Conservation (phyloP, 2,888 invertebrate genomes). For the Gerris lacustris region DNA sequence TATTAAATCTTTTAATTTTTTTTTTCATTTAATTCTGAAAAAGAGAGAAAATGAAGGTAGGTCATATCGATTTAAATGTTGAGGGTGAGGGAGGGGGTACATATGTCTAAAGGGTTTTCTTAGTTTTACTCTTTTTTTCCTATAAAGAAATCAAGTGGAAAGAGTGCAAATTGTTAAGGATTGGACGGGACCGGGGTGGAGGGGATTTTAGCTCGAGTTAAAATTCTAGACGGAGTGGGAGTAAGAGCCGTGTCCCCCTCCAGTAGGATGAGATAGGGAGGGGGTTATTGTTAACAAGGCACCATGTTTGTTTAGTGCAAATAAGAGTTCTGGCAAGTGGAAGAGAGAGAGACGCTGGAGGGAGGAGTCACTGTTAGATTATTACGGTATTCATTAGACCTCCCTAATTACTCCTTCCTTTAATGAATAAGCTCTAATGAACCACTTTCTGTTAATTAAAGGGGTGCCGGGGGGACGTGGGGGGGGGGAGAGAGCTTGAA, state of each 20-base stretch:
- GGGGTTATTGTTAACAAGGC: slow-evolving; percentile 9
- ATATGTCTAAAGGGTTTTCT: too few relatives aligned
- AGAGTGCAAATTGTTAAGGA: neutral
- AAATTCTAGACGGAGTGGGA: neutral
- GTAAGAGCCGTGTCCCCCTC: neutral
- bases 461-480: slow-evolving; percentile 45
- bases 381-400: slow-evolving; percentile 71
- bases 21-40: too few relatives aligned
- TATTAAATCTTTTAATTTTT: too few relatives aligned
- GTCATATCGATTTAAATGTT: too few relatives aligned
- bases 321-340: slow-evolving; percentile 19
- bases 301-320: slow-evolving; percentile 26
- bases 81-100: too few relatives aligned
- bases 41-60: too few relatives aligned
- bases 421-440: slow-evolving; percentile 84
- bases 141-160: slow-evolving; percentile 1
- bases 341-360: slow-evolving; percentile 6
- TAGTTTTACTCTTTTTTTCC: neutral
- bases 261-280: neutral
- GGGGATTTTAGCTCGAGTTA: too few relatives aligned
- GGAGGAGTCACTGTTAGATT: slow-evolving; percentile 41
- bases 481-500: slow-evolving; percentile 20
- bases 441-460: slow-evolving; percentile 84
- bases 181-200: neutral
- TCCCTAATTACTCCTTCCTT: slow-evolving; percentile 81